Conservation (phyloP, 2,888 invertebrate species). For the Ceriagrion tenellum region DNA sequence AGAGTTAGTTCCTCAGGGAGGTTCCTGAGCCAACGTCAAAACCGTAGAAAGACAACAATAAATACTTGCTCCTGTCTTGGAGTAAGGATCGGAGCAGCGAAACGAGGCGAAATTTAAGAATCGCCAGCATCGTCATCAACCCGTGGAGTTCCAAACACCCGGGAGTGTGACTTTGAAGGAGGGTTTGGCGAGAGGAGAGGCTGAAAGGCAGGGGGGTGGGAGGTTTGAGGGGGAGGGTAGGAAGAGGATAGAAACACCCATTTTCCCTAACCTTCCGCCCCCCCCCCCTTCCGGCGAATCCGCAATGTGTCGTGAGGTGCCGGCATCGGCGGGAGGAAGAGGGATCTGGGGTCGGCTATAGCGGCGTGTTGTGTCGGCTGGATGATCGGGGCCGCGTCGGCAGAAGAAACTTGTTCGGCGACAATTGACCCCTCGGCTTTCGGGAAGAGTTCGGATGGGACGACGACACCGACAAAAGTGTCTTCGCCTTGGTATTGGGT, state of each 20-base stretch:
- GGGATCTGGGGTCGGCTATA: neutral
- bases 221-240: neutral
- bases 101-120: neutral
- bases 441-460: slow-evolving; percentile 6
- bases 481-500: neutral
- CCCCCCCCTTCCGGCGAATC: neutral
- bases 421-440: slow-evolving; percentile 47
- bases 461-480: slow-evolving; percentile 42
- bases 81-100: too few species aligned
- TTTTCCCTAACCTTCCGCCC: too few species aligned
- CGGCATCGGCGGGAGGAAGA: neutral
- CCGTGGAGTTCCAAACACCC: neutral
- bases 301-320: neutral
- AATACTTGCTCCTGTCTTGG: too few species aligned
- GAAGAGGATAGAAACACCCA: neutral
- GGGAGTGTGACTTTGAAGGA: neutral
- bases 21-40: too few species aligned
- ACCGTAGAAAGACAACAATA: too few species aligned
- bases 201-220: neutral
- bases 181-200: too few species aligned
- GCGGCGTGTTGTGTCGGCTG: neutral
- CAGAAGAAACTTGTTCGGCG: slow-evolving; percentile 39
- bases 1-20: too few species aligned
- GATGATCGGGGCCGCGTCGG: neutral
- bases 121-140: neutral